These are phyloP conservation scores for Nothura maculosa DNA, from an alignment of 2,797 vertebrate genomes.

Conservation along the genomic window DNA sequence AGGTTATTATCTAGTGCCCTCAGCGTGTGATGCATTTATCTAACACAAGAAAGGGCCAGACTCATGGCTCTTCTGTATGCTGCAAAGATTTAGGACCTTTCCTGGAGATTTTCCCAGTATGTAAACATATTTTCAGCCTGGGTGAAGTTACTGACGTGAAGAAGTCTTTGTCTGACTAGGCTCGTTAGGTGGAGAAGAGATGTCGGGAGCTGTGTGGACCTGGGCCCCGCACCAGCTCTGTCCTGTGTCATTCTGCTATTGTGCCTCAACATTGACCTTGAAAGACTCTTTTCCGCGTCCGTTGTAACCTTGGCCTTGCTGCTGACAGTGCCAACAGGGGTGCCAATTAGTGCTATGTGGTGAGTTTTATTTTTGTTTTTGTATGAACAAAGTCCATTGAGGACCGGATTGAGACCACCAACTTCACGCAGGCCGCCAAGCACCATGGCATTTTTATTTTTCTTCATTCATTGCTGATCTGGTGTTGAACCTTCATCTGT, in stretches of 20 bases:
- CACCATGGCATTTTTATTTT: slow-evolving; percentile 4
- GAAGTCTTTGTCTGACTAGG: neutral
- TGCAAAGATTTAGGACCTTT: neutral
- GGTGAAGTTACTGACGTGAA: neutral
- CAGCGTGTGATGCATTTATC: neutral
- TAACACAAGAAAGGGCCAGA: neutral
- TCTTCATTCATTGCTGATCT: neutral
- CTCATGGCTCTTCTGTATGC: neutral
- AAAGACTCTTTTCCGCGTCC: slow-evolving; percentile 5
- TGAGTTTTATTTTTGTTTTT: slow-evolving; percentile 12
- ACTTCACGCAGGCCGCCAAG: neutral
- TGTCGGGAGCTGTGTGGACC: neutral
- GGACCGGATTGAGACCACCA: slow-evolving; percentile 11
- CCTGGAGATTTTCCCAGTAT: neutral
- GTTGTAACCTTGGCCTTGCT: slow-evolving; percentile 7
- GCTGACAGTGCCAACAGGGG: slow-evolving; percentile 8
- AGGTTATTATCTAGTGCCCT: neutral
- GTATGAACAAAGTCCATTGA: slow-evolving; percentile 38
- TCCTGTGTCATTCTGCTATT: neutral
- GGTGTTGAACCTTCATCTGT: neutral
- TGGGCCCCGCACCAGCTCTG: rapidly evolving
- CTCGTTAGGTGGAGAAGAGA: neutral
- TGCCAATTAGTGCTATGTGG: slow-evolving; percentile 43
- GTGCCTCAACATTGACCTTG: slow-evolving; percentile 20
- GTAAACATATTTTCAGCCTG: neutral